These are phyloP conservation scores for Silvanus unidentatus DNA, from an alignment of 2,888 invertebrate species.

Conservation along the genomic window DNA sequence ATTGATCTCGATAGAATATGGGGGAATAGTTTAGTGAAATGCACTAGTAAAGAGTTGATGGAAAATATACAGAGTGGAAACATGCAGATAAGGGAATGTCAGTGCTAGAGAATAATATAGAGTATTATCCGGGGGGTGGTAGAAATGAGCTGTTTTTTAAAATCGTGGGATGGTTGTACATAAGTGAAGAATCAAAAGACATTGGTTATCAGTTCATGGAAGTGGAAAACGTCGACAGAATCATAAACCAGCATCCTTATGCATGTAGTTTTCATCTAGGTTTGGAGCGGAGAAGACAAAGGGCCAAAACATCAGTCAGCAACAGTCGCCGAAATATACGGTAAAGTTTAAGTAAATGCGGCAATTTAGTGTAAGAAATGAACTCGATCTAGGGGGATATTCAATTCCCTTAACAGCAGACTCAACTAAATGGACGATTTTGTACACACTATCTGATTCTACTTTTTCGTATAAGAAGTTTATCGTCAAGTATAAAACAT, in stretches of 20 bases:
- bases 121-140: too few species aligned
- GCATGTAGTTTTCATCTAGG: too few species aligned
- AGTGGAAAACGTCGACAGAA: slow-evolving; percentile 32
- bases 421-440: slow-evolving; percentile 8
- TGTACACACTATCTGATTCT: slow-evolving; percentile 8
- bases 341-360: slow-evolving; percentile 35
- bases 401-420: slow-evolving; percentile 17
- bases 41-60: slow-evolving; percentile 5
- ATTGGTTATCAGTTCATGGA: slow-evolving; percentile 37
- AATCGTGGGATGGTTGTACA: slow-evolving; percentile 23
- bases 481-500: not conserved
- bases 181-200: slow-evolving; percentile 28
- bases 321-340: slow-evolving; percentile 31
- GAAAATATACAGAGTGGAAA: slow-evolving; percentile 25
- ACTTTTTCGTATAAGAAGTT: slow-evolving; percentile 2
- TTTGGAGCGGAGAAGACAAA: slow-evolving; percentile 29
- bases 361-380: slow-evolving; percentile 36
- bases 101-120: too few species aligned
- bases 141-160: too few species aligned
- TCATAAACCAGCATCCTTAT: slow-evolving; percentile 26
- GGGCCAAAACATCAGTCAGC: slow-evolving; percentile 33
- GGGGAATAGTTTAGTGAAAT: slow-evolving; percentile 8
- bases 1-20: too few species aligned
- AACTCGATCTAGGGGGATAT: slow-evolving; percentile 26
- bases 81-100: slow-evolving; percentile 20